These are phyloP conservation scores for Xanthia icteritia DNA, from an alignment of 2,888 invertebrate genomes.

Conservation along the genomic window DNA sequence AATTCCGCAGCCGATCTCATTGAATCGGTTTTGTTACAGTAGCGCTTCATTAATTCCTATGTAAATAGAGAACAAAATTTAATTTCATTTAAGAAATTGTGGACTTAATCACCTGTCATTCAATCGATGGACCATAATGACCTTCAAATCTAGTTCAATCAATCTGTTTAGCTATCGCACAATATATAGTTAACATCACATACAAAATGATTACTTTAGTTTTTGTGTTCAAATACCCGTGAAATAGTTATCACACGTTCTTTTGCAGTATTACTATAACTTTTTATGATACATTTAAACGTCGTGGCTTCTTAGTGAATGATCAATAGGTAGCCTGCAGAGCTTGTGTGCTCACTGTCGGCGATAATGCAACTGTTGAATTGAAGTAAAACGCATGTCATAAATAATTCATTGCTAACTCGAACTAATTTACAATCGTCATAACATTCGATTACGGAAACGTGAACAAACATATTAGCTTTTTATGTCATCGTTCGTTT, in stretches of 20 bases:
- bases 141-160: slow-evolving; percentile 57
- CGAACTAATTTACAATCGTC: slow-evolving; percentile 62
- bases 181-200: slow-evolving; percentile 45
- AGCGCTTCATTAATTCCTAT: slow-evolving; percentile 56
- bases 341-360: slow-evolving; percentile 21
- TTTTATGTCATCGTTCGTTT: slow-evolving; percentile 29
- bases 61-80: slow-evolving; percentile 53
- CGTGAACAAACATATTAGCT: slow-evolving; percentile 40
- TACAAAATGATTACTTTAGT: slow-evolving; percentile 44
- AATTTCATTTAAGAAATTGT: slow-evolving; percentile 58
- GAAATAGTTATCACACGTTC: slow-evolving; percentile 65
- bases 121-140: slow-evolving; percentile 52
- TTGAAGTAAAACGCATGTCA: slow-evolving; percentile 47
- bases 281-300: slow-evolving; percentile 49
- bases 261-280: slow-evolving; percentile 51
- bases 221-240: slow-evolving; percentile 58
- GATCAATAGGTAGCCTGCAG: slow-evolving; percentile 34
- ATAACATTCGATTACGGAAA: slow-evolving; percentile 65
- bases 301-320: slow-evolving; percentile 32
- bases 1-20: slow-evolving; percentile 50
- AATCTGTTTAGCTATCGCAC: slow-evolving; percentile 40
- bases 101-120: slow-evolving; percentile 63
- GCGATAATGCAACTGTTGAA: slow-evolving; percentile 20
- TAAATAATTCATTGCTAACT: slow-evolving; percentile 55
- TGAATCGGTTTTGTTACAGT: slow-evolving; percentile 53